Conservation (phyloP, 2,797 vertebrate species). For the Chrosomus eos region DNA sequence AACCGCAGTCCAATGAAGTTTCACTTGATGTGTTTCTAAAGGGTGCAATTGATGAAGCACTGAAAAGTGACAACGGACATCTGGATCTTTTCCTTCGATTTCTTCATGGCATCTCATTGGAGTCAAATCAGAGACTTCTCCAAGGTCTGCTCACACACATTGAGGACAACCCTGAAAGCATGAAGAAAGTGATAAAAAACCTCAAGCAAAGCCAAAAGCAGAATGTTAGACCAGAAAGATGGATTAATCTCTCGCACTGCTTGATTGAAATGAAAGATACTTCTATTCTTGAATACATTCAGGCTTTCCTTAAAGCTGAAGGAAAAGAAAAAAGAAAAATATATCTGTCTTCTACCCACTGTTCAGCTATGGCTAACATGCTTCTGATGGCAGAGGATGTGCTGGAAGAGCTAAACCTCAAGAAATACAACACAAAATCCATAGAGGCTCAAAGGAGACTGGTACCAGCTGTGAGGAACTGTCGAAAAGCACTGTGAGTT, state of each 20-base stretch:
- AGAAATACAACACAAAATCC: slow-evolving; percentile 37
- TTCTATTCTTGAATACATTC: slow-evolving; percentile 24
- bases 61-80: slow-evolving; percentile 35
- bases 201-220: slow-evolving; percentile 28
- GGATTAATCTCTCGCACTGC: slow-evolving; percentile 48
- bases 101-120: slow-evolving; percentile 36
- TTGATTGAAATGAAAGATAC: slow-evolving; percentile 47
- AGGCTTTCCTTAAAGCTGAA: slow-evolving; percentile 6
- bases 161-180: slow-evolving; percentile 11
- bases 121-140: slow-evolving; percentile 31
- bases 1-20: not conserved
- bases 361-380: slow-evolving; percentile 38
- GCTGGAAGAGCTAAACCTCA: slow-evolving; percentile 24
- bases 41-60: slow-evolving; percentile 10
- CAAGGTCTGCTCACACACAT: slow-evolving; percentile 6
- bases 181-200: slow-evolving; percentile 35
- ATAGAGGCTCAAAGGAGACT: slow-evolving; percentile 27
- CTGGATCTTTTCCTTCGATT: slow-evolving; percentile 44
- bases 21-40: slow-evolving; percentile 32
- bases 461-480: slow-evolving; percentile 45
- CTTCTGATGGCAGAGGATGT: slow-evolving; percentile 43
- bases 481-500: slow-evolving; percentile 33
- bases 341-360: slow-evolving; percentile 24
- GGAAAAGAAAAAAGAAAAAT: not conserved
- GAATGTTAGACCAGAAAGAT: slow-evolving; percentile 42